phyloP scores from a whole-genome alignment of 2,113 vertebrate genomes.

The Camelus bactrianus region DNA sequence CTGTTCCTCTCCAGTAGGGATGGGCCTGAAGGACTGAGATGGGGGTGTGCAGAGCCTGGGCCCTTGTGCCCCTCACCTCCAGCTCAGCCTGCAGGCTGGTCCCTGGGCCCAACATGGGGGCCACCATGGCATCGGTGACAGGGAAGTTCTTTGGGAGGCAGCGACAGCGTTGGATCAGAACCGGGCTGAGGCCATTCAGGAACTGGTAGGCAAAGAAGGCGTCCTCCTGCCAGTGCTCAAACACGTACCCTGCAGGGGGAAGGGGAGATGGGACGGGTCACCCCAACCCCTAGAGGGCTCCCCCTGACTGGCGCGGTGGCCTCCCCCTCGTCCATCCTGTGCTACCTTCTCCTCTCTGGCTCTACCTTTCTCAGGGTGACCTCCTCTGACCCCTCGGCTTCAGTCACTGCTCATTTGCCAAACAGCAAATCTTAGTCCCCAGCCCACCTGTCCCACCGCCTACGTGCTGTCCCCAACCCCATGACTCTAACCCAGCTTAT shows the following conservation, averaged over 20 bases:
- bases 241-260: slow-evolving; percentile 84
- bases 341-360: neutral
- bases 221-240: slow-evolving; percentile 89
- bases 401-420: neutral
- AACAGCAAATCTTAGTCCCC: neutral
- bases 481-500: neutral
- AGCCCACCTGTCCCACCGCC: neutral
- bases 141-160: slow-evolving; percentile 73
- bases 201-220: slow-evolving; percentile 89
- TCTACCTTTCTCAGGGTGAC: neutral
- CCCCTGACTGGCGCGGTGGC: neutral
- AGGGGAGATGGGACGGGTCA: slow-evolving; percentile 19
- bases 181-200: slow-evolving; percentile 80
- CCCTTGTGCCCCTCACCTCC: slow-evolving; percentile 79
- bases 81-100: slow-evolving; percentile 88
- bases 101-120: slow-evolving; percentile 83
- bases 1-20: neutral
- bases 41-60: neutral
- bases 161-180: slow-evolving; percentile 64
- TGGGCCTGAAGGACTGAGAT: neutral
- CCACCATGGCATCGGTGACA: slow-evolving; percentile 86
- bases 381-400: neutral
- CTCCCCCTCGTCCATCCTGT: neutral
- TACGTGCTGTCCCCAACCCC: neutral
- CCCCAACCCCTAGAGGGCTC: neutral